Base-by-base conservation (phyloP, 1,140 invertebrate species). In the Panonychus citri region DNA sequence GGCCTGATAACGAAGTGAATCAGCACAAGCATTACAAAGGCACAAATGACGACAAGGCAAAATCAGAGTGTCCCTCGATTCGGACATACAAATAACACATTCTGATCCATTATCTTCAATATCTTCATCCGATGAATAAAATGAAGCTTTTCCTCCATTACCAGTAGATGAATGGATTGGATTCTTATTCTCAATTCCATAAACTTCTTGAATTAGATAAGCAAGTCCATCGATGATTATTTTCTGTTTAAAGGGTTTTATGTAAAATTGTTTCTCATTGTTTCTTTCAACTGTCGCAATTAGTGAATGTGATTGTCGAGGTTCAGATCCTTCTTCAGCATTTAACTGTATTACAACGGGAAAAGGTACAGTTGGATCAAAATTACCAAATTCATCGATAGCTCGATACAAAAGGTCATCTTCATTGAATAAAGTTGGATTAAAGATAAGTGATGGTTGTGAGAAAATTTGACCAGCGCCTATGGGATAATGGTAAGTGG, bases 81-180 rank as follows among this genome's bases (percentile, higher is more conserved):
- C 91, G 66, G 84, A 90, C 89, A 97, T 96, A 69, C 94, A 99
- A 66, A 99, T 97, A 13, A 98, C 93, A 73, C 95, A 99, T 73
- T 99, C 95, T 13, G 85, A 85, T 17, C 90, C 87, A 67, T 86
- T 91, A 65, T 97, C 91, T 66, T 97, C 91, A 3, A 82, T 79
- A 60, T 95, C 89, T 65, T 89, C 84, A 64, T 93, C 59, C 2
- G 51, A 19, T 15, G 39, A 57, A 15, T n/a, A 13, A 17, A 21
- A 27, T 3, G 12, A 12, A 28, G 26, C 37, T 26, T 42, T 40
- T 3, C 10, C 43, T 3, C n/a, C 10, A 17, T 34, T 25, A 24
- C 30, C 51, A 17, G 26, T 25, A 15, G 21, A 13, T 7, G 30
- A 34, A 0, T 12, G 30, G 12, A 34, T 12, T 42, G 78, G 76